Evolutionary conservation across 2,888 invertebrate genomes (phyloP).

Genomic region (Ennomos quercinarius): DNA sequence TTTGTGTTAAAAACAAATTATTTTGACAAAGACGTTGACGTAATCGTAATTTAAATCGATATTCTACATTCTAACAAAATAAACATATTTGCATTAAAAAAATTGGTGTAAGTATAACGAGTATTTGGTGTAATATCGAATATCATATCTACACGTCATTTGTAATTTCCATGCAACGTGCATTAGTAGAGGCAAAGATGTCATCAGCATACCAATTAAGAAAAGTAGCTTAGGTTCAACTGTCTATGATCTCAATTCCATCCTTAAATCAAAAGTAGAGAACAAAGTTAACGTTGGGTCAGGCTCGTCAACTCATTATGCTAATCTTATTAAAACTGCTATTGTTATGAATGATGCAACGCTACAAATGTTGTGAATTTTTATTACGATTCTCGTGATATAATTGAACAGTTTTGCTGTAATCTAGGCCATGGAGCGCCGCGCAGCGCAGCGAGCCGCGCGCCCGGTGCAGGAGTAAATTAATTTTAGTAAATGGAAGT

Average conservation of each 20-base stretch:
- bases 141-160: too few species aligned
- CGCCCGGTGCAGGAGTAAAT: conserved; percentile 27
- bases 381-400: conserved; percentile 42
- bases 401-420: conserved; percentile 41
- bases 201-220: not conserved
- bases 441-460: conserved; percentile 22
- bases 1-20: not conserved
- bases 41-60: not conserved
- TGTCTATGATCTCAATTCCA: conserved; percentile 4
- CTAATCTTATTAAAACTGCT: conserved; percentile 21
- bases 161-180: too few species aligned
- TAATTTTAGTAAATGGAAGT: conserved; percentile 31
- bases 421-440: conserved; percentile 44
- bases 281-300: conserved; percentile 12
- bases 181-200: not conserved
- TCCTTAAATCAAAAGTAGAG: conserved; percentile 1
- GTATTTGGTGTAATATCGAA: too few species aligned
- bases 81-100: too few species aligned
- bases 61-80: too few species aligned
- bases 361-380: conserved; percentile 39
- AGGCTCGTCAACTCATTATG: conserved; percentile 16
- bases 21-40: not conserved
- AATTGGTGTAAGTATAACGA: too few species aligned
- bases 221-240: conserved; percentile 4
- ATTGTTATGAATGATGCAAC: conserved; percentile 46